Evolutionary conservation across 2,797 vertebrate genomes (phyloP).

Genomic region (Geotrypetes seraphini): DNA sequence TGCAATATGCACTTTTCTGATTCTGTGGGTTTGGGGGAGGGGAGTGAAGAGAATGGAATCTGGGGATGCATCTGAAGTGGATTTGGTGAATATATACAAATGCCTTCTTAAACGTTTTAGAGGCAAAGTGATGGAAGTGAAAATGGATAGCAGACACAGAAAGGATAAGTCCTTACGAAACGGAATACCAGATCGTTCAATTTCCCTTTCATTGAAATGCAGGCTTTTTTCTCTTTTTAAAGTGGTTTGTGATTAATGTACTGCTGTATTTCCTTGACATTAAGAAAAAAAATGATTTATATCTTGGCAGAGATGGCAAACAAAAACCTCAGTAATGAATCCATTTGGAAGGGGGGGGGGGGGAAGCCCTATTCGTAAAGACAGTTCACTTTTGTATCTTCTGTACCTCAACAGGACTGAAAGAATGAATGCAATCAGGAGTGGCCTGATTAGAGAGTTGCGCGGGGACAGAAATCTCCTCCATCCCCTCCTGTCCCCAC

Average conservation of each 20-base stretch:
- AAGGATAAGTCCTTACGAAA: constrained; percentile 14
- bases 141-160: constrained; percentile 25
- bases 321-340: constrained; percentile 5
- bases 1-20: too few relatives aligned
- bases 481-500: too few relatives aligned
- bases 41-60: neutral
- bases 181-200: too few relatives aligned
- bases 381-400: too few relatives aligned
- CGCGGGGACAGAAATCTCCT: too few relatives aligned
- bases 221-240: constrained; percentile 20
- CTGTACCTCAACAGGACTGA: constrained; percentile 8
- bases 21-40: too few relatives aligned
- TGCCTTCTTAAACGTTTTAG: constrained; percentile 17
- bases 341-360: too few relatives aligned
- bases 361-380: too few relatives aligned
- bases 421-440: too few relatives aligned
- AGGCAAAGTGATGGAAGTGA: constrained; percentile 38
- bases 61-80: neutral
- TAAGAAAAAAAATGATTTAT: constrained; percentile 20
- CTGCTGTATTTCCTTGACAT: constrained; percentile 24
- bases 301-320: constrained; percentile 18
- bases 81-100: constrained; percentile 13
- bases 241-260: constrained; percentile 35
- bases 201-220: constrained; percentile 27
- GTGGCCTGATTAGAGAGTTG: too few relatives aligned